A percentile compares a stretch with the other conserved stretches of the same genome.
Evolutionary conservation across 2,888 invertebrate genomes (phyloP).

Genomic region (Zhengitettix transpicula): DNA sequence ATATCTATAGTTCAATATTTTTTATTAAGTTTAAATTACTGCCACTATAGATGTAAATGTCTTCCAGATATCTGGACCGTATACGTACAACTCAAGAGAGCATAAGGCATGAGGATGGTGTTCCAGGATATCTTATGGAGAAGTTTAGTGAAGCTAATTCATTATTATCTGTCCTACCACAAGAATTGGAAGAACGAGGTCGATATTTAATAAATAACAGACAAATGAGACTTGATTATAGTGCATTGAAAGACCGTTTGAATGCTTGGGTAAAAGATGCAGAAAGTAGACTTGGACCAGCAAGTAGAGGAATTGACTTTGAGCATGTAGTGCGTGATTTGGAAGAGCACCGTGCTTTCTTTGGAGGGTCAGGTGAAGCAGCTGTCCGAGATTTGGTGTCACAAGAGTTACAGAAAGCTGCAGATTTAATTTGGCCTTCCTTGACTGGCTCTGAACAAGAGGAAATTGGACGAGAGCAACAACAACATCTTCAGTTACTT

Average conservation of each 20-base stretch:
- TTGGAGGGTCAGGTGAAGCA: constrained; percentile 37
- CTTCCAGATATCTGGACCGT: constrained; percentile 44
- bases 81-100: constrained; percentile 52
- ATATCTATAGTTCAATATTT: too few species aligned
- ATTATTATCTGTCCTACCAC: constrained; percentile 56
- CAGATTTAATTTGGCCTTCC: constrained; percentile 79
- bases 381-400: constrained; percentile 64
- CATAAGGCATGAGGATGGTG: constrained; percentile 55
- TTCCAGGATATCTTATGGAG: constrained; percentile 65
- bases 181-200: constrained; percentile 63
- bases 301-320: constrained; percentile 75
- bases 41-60: background rate
- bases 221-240: constrained; percentile 58
- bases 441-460: constrained; percentile 65
- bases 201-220: constrained; percentile 66
- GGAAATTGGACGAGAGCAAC: constrained; percentile 63
- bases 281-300: constrained; percentile 54
- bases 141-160: constrained; percentile 74
- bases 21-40: too few species aligned
- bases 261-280: constrained; percentile 74
- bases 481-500: constrained; percentile 61
- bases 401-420: constrained; percentile 64
- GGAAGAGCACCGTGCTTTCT: constrained; percentile 45
- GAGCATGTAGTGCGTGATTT: constrained; percentile 67
- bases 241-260: constrained; percentile 56